Base-by-base conservation (phyloP, 2,113 vertebrate species). In the Esox niger region DNA sequence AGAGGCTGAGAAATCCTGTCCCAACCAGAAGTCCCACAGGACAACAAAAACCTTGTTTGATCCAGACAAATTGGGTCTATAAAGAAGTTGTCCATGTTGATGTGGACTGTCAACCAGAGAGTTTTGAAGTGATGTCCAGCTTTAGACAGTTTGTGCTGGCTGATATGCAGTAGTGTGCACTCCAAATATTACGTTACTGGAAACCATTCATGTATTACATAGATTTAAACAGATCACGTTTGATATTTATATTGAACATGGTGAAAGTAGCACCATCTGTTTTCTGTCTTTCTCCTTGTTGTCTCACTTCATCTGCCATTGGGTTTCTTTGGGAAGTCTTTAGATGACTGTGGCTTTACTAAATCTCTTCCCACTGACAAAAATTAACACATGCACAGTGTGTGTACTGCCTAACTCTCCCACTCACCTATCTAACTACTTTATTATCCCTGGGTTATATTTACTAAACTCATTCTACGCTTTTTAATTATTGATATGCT, bases 371-470 rank as follows among this genome's bases (percentile, higher is more conserved):
- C 54, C 55, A 43, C 54, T 58, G n/a, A 59, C 21, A 23, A 69
- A 33, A 15, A 61, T 57, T 61, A 70, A 30, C 46, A 66, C 25
- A n/a, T 56, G 35, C 23, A 67, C 60, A 58, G 29, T 69, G 27
- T 62, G 30, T 29, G 65, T 62, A 11, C n/a, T 70, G 52, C 67
- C 23, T 43, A 31, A 71, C 66, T 59, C 68, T 1, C 80, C 65
- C 68, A 79, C 46, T 79, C 82, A 84, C 67, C 69, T 56, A 68
- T 71, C 78, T 75, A 75, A 79, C 71, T 32, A 52, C 61, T 47
- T 62, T 30, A 11, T 10, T 46, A 20, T 9, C 55, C 67, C 62
- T 72, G 66, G 73, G 69, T 46, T 68, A 17, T 72, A 43, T 4
- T 43, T 43, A 17, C 38, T 76, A 62, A 74, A 73, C 9, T 77